Percentiles rank a stretch among this genome's conserved stretches.
These are phyloP conservation scores for Ptilonorhynchus violaceus DNA, from an alignment of 2,113 vertebrate species.

Conservation along the genomic window DNA sequence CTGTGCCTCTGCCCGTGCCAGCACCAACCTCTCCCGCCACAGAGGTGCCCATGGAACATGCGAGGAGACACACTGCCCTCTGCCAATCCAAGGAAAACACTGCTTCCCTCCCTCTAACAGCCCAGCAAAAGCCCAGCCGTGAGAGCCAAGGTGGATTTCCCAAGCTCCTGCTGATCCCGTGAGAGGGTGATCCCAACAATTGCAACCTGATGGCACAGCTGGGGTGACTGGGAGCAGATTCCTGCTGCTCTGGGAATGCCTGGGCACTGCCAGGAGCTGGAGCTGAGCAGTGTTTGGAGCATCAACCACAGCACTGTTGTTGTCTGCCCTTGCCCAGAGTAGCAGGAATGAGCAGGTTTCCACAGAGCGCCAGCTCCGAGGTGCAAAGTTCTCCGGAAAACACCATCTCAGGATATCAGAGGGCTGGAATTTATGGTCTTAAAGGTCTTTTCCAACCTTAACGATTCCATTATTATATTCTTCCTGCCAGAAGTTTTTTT, in stretches of 20 bases:
- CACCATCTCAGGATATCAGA: neutral
- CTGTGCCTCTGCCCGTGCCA: accelerated
- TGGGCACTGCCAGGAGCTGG: neutral
- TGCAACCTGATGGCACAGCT: accelerated
- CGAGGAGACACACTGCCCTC: neutral
- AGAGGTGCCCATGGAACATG: neutral
- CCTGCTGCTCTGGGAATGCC: neutral
- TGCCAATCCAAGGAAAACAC: neutral
- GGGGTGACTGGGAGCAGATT: neutral
- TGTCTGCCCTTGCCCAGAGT: neutral
- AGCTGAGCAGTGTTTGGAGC: neutral
- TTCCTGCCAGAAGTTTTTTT: neutral
- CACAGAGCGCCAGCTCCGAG: accelerated
- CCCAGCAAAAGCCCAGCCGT: neutral
- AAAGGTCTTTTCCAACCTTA: neutral
- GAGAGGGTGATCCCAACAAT: accelerated
- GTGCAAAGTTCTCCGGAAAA: neutral
- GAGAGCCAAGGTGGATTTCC: neutral
- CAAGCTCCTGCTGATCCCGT: accelerated
- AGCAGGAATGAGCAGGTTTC: accelerated
- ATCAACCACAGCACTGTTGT: accelerated
- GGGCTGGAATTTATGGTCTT: neutral
- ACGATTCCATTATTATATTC: accelerated
- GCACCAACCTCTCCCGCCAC: neutral
- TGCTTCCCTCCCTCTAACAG: neutral